A percentile compares a stretch with the other conserved stretches of the same genome.
Conservation (phyloP, 1,140 invertebrate genomes). For the Nephila pilipes region DNA sequence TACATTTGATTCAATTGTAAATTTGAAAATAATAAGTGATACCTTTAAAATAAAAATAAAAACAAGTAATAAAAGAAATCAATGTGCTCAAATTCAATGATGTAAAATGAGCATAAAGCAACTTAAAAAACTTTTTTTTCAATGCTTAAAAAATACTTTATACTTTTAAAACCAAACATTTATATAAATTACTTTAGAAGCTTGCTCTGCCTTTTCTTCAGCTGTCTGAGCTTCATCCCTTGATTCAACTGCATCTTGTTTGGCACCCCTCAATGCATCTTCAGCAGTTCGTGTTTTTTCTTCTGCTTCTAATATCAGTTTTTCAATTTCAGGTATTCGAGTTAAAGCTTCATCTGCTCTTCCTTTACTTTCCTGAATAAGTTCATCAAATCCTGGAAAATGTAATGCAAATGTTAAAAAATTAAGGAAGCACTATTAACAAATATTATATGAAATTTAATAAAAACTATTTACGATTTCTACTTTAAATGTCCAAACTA, state of each 20-base stretch:
- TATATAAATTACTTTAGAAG: slow-evolving; percentile 85
- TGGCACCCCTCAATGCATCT: slow-evolving; percentile 86
- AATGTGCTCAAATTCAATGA: too few relatives aligned
- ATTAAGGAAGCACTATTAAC: too few relatives aligned
- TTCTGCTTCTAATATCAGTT: slow-evolving; percentile 85
- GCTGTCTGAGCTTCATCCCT: slow-evolving; percentile 89
- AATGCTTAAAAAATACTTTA: too few relatives aligned
- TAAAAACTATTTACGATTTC: neutral
- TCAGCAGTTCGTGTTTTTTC: slow-evolving; percentile 84
- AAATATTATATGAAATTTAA: neutral
- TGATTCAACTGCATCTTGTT: slow-evolving; percentile 89
- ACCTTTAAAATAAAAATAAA: too few relatives aligned
- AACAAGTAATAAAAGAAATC: too few relatives aligned
- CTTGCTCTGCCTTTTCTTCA: slow-evolving; percentile 87
- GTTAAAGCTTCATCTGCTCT: slow-evolving; percentile 87
- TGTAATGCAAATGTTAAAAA: too few relatives aligned
- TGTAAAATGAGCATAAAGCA: too few relatives aligned
- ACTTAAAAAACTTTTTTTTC: too few relatives aligned
- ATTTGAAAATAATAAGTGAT: too few relatives aligned
- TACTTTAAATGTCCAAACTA: too few relatives aligned
- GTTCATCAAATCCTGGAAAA: slow-evolving; percentile 90
- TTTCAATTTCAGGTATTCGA: slow-evolving; percentile 84
- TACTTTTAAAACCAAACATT: too few relatives aligned
- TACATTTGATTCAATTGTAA: too few relatives aligned
- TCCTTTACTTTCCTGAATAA: slow-evolving; percentile 90